These are phyloP conservation scores for Caenorhabditis sp. DNA, from an alignment of 2,888 invertebrate species.

Conservation along the genomic window DNA sequence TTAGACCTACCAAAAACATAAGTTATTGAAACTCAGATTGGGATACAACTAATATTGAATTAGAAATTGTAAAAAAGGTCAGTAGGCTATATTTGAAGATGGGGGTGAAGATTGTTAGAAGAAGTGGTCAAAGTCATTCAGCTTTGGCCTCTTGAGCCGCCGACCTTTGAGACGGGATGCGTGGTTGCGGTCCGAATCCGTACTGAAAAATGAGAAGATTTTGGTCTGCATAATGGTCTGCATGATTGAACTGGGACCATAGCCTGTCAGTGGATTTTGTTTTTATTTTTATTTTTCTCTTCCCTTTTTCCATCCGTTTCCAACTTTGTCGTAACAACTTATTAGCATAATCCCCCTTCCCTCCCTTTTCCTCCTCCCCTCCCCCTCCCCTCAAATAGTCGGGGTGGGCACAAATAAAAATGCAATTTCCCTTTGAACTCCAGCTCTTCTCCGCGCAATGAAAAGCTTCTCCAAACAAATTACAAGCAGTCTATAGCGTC, in stretches of 20 bases:
- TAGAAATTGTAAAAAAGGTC: constrained; percentile 6
- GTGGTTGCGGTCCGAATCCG: constrained; percentile 78
- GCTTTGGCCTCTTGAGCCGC: constrained; percentile 71
- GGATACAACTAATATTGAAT: constrained; percentile 19
- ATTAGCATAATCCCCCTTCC: neutral
- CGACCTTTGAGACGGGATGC: constrained; percentile 67
- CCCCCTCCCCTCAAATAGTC: too few species aligned
- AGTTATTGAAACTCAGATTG: constrained; percentile 36
- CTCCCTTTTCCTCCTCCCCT: neutral
- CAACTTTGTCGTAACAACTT: neutral
- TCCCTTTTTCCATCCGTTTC: neutral
- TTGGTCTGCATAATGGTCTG: too few species aligned
- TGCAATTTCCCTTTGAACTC: constrained; percentile 11
- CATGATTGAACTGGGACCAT: too few species aligned
- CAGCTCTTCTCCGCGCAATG: constrained; percentile 14
- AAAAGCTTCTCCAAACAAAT: constrained; percentile 44
- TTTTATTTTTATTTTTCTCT: too few species aligned
- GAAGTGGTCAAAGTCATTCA: constrained; percentile 53
- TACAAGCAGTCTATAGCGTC: constrained; percentile 27
- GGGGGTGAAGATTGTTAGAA: constrained; percentile 33
- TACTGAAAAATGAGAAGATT: constrained; percentile 71
- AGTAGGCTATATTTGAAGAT: constrained; percentile 1
- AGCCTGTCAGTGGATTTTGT: too few species aligned
- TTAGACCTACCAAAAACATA: constrained; percentile 33
- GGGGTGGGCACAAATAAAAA: constrained; percentile 15